A percentile compares a stretch with the other conserved stretches of the same genome.
These are phyloP conservation scores for Neoniphon sammara DNA, from an alignment of 2,797 vertebrate genomes.

Conservation along the genomic window DNA sequence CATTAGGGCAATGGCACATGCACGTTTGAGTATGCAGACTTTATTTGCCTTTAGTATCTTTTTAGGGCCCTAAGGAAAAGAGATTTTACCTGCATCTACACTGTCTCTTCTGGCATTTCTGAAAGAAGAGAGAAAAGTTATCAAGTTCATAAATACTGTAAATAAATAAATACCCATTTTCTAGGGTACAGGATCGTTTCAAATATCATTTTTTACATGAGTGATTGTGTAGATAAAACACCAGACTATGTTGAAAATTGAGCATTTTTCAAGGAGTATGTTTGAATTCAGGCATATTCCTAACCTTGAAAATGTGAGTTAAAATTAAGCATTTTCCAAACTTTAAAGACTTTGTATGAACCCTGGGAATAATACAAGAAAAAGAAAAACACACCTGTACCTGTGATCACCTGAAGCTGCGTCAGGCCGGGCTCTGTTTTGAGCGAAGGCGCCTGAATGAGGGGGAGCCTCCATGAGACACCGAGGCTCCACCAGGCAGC, in stretches of 20 bases:
- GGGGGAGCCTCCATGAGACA: constrained; percentile 86
- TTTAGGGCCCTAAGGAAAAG: background rate
- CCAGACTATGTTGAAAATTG: no score
- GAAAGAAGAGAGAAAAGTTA: constrained; percentile 27
- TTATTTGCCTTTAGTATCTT: background rate
- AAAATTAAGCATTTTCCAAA: no score
- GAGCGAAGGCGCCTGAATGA: constrained; percentile 64
- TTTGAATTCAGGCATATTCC: no score
- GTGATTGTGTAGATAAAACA: no score
- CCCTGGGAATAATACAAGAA: background rate
- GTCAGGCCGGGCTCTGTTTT: constrained; percentile 66
- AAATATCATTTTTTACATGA: no score
- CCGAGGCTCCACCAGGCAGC: constrained; percentile 90
- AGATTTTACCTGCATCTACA: constrained; percentile 78
- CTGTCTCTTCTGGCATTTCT: constrained; percentile 67
- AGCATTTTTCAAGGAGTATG: no score
- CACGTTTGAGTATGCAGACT: constrained; percentile 38
- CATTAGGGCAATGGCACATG: constrained; percentile 54
- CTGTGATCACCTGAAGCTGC: constrained; percentile 76
- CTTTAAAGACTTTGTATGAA: no score
- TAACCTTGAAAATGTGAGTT: no score
- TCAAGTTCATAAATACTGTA: background rate
- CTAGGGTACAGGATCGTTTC: background rate
- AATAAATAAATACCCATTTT: background rate
- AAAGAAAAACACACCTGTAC: constrained; percentile 64